Percentiles rank a stretch among this genome's conserved stretches.
These are phyloP conservation scores for Piscicola geometra DNA, from an alignment of 2,888 invertebrate species.

Conservation along the genomic window DNA sequence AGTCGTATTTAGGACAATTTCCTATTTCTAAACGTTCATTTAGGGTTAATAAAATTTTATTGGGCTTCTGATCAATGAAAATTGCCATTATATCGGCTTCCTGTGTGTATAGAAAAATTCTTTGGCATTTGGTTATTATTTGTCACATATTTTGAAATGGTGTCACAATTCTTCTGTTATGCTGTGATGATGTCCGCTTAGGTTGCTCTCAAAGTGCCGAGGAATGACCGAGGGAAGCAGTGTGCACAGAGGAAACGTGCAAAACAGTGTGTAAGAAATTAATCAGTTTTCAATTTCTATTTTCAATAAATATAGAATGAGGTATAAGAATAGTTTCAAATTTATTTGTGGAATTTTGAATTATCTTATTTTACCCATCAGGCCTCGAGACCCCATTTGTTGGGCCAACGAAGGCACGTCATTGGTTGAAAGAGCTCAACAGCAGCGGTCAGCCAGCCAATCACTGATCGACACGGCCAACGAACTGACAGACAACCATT, in stretches of 20 bases:
- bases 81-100: too few relatives aligned
- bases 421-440: slow-evolving; percentile 5
- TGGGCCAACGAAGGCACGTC: not conserved
- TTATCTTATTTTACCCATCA: too few relatives aligned
- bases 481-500: not conserved
- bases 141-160: too few relatives aligned
- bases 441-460: not conserved
- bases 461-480: not conserved
- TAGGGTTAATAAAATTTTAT: too few relatives aligned
- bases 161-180: too few relatives aligned
- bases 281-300: not conserved
- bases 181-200: not conserved
- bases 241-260: not conserved
- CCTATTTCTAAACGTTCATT: too few relatives aligned
- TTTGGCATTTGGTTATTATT: too few relatives aligned
- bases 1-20: not conserved
- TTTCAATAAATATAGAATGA: not conserved
- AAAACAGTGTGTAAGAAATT: not conserved
- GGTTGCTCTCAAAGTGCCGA: not conserved
- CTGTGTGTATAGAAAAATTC: too few relatives aligned
- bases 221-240: not conserved
- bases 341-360: too few relatives aligned
- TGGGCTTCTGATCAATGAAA: too few relatives aligned
- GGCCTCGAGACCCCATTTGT: not conserved
- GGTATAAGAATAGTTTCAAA: not conserved